Percentiles rank a stretch among this genome's conserved stretches.
These are phyloP conservation scores for Agraylea sexmaculata DNA, from an alignment of 1,140 invertebrate genomes.

Conservation along the genomic window DNA sequence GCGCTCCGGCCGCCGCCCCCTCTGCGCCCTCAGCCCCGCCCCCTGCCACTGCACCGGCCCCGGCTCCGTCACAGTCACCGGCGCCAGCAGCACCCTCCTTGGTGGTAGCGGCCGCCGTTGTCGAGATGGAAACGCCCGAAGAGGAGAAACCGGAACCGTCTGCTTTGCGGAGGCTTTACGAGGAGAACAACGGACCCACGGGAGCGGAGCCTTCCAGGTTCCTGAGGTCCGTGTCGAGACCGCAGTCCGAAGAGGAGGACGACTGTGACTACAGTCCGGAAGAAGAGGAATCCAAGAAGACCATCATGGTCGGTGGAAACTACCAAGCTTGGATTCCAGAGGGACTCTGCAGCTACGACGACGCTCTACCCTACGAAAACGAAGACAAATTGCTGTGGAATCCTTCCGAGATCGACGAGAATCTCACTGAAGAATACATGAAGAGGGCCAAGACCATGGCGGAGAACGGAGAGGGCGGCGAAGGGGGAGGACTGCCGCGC, in stretches of 20 bases:
- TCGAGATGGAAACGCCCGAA: background rate
- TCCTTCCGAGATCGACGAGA: conserved; percentile 61
- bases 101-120: background rate
- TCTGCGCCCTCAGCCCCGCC: conserved; percentile 32
- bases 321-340: conserved; percentile 91
- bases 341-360: conserved; percentile 81
- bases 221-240: too few species aligned
- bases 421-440: conserved; percentile 72
- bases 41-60: conserved; percentile 37
- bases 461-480: conserved; percentile 35
- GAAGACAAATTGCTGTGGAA: conserved; percentile 93
- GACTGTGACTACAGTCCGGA: conserved; percentile 65
- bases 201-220: too few species aligned
- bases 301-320: conserved; percentile 91
- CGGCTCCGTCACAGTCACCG: conserved; percentile 10
- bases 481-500: conserved; percentile 50
- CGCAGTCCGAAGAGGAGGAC: too few species aligned
- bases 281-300: conserved; percentile 70
- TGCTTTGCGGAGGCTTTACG: background rate
- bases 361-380: conserved; percentile 90
- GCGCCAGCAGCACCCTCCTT: background rate
- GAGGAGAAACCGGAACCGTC: background rate
- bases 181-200: background rate
- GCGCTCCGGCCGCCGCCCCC: conserved; percentile 33
- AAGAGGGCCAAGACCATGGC: conserved; percentile 46